Percentiles rank a stretch among this genome's conserved stretches.
Conservation (phyloP, 2,113 vertebrate genomes). For the Labrus mixtus region DNA sequence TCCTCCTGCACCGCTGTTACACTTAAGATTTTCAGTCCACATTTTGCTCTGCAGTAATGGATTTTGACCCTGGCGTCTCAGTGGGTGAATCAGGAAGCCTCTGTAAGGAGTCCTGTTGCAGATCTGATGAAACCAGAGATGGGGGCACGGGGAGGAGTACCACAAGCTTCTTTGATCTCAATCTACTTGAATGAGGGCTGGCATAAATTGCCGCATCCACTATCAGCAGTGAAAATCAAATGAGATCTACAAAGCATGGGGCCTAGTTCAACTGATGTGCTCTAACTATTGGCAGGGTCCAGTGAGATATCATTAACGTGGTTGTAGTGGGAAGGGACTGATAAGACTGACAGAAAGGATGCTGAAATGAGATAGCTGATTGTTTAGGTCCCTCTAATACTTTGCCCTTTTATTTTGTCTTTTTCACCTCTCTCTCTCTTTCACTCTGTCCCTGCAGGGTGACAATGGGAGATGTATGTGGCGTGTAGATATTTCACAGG, state of each 20-base stretch:
- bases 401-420: slow-evolving; percentile 13
- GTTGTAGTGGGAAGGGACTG: slow-evolving; percentile 47
- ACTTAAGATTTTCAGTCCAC: slow-evolving; percentile 18
- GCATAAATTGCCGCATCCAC: slow-evolving; percentile 73
- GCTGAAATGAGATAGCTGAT: slow-evolving; percentile 48
- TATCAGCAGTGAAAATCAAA: slow-evolving; percentile 79
- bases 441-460: not conserved
- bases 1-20: slow-evolving; percentile 20
- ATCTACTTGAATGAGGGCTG: slow-evolving; percentile 71
- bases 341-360: slow-evolving; percentile 55
- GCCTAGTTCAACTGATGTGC: slow-evolving; percentile 49
- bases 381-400: slow-evolving; percentile 39
- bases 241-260: slow-evolving; percentile 74
- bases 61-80: slow-evolving; percentile 52
- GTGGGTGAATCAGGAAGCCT: slow-evolving; percentile 35
- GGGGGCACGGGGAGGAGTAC: slow-evolving; percentile 39
- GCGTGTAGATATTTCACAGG: not conserved
- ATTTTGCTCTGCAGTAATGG: slow-evolving; percentile 41
- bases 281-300: slow-evolving; percentile 58
- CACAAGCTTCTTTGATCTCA: slow-evolving; percentile 73
- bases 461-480: slow-evolving; percentile 1
- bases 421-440: not conserved
- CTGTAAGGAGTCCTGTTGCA: slow-evolving; percentile 52
- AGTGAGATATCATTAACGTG: slow-evolving; percentile 68
- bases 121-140: slow-evolving; percentile 76